A percentile compares a stretch with the other conserved stretches of the same genome.
Evolutionary conservation across 2,888 invertebrate species (phyloP).

Genomic region (Alitta virens): DNA sequence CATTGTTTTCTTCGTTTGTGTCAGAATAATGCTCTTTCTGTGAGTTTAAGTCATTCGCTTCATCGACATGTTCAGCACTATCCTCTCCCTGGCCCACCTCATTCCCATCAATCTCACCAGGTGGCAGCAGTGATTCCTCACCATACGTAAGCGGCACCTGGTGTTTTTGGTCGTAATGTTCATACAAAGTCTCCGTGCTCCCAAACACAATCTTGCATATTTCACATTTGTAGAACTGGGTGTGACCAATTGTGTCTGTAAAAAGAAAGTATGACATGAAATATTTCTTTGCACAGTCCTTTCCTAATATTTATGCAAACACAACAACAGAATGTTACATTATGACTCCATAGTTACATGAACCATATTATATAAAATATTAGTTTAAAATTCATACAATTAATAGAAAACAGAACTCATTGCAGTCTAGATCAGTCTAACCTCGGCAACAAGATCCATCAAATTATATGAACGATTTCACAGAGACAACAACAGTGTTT

Average conservation of each 20-base stretch:
- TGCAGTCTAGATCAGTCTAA: no score
- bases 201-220: slow-evolving; percentile 20
- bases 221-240: slow-evolving; percentile 22
- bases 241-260: slow-evolving; percentile 21
- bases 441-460: no score
- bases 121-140: background rate
- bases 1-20: no score
- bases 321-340: background rate
- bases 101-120: background rate
- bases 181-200: slow-evolving; percentile 5
- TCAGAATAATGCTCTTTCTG: background rate
- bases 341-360: background rate
- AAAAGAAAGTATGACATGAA: background rate
- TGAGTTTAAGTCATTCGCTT: background rate
- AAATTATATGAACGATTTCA: no score
- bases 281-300: background rate
- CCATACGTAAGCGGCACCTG: background rate
- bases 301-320: background rate
- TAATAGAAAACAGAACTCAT: no score
- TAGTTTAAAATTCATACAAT: no score
- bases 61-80: background rate
- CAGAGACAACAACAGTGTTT: no score
- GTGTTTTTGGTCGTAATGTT: slow-evolving; percentile 21
- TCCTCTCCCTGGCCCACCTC: background rate
- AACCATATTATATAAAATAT: background rate